Evolutionary conservation across 2,888 invertebrate genomes (phyloP), one percentile per base, ranked within the genome.

Genomic region (Cinara cedri): DNA sequence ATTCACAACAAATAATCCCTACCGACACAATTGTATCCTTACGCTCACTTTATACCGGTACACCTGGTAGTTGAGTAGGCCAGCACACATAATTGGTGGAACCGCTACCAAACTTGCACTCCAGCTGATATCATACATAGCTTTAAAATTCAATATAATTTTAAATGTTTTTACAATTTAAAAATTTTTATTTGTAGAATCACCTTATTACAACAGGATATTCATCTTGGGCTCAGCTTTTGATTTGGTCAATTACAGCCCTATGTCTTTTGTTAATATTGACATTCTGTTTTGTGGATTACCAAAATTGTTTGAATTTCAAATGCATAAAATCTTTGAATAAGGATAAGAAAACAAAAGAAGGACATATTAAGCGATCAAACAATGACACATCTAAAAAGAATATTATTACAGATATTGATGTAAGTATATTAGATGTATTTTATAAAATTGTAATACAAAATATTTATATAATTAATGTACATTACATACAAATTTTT

Each of bases 221-320:
- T 68, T 66, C 76, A 26, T 76, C 66, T 13, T 76, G 76, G 76
- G 66, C 76, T 66, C 76, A 76, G 57, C 54, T 76, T 44, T 26
- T 76, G 34, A 46, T 57, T 76, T 76, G 76, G 76, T 55, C 66
- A 14, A 76, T 68, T 14, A 66, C 76, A 57, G 66, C 76, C 0
- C 8, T 76, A 16, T 76, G 65, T 46, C 34, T 76, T 14, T 14
- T 76, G 6, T 46, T 76, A 49, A 76, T 76, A 66, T 46, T 76
- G 44, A 44, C 51, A 16, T 76, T 76, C 26, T 76, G 76, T 34
- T 57, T 76, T 55, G 57, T 76, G 26, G 66, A 68, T 65, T 44
- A 63, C 42, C 63, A 63, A 54, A 16, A 65, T 42, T 54, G 42
- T n/a, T 9, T 75, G 4, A 75, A n/a, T 65, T 55, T 46, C 16